These are phyloP conservation scores for Hycleus phaleratus DNA, from an alignment of 1,140 invertebrate genomes.

Conservation along the genomic window DNA sequence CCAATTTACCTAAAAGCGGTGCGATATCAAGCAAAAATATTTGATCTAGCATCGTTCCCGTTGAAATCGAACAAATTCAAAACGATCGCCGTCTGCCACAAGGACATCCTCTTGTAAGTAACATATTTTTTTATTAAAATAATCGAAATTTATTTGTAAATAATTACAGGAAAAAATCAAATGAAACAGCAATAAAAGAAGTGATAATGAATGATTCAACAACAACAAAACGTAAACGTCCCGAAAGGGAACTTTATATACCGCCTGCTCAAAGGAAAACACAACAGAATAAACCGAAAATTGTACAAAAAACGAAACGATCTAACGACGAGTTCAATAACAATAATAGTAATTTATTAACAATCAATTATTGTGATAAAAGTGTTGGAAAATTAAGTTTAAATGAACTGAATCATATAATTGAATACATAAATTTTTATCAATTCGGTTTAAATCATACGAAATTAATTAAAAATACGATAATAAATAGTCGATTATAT, in stretches of 20 bases:
- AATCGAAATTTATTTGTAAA: neutral
- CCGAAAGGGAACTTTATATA: slow-evolving; percentile 30
- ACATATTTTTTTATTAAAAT: slow-evolving; percentile 17
- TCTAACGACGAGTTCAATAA: no score
- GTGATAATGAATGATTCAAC: slow-evolving; percentile 19
- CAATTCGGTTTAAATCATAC: no score
- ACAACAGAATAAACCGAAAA: neutral
- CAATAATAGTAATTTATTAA: no score
- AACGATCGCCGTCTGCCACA: slow-evolving; percentile 29
- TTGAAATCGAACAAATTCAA: slow-evolving; percentile 19
- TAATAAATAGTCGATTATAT: no score
- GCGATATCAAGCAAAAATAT: slow-evolving; percentile 31
- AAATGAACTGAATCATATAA: no score
- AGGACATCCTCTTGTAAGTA: slow-evolving; percentile 5
- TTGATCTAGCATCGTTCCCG: slow-evolving; percentile 30
- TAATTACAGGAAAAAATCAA: neutral
- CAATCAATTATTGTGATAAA: no score
- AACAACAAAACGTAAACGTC: slow-evolving; percentile 19
- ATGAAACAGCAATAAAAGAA: neutral
- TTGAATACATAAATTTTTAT: no score
- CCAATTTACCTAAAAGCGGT: slow-evolving; percentile 31
- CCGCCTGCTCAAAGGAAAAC: slow-evolving; percentile 33
- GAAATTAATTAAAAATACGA: no score
- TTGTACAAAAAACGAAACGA: no score
- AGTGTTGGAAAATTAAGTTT: no score